A percentile compares a stretch with the other conserved stretches of the same genome.
Evolutionary conservation across 2,797 vertebrate genomes (phyloP).

Genomic region (Diplodus puntazzo): DNA sequence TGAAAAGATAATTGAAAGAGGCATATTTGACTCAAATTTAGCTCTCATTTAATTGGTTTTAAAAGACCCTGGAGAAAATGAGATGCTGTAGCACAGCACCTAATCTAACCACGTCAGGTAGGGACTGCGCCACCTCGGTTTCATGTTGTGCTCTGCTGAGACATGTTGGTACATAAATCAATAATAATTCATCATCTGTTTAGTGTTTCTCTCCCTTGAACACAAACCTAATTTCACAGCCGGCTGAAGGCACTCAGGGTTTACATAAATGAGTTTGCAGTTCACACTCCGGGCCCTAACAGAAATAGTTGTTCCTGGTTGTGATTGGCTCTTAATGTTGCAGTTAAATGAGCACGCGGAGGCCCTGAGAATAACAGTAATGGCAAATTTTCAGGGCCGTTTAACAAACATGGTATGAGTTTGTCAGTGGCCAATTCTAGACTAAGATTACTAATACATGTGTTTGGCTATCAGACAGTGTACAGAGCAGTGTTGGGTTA

Average conservation of each 20-base stretch:
- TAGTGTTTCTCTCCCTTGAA: conserved; percentile 22
- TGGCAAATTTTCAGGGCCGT: not conserved
- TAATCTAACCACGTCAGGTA: conserved; percentile 1
- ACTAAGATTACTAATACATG: not conserved
- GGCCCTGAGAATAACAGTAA: conserved; percentile 11
- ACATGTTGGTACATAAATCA: conserved; percentile 24
- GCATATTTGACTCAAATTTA: conserved; percentile 1
- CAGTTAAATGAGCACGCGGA: not conserved
- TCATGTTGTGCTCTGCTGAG: not conserved
- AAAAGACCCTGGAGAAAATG: not conserved
- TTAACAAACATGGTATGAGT: conserved; percentile 28
- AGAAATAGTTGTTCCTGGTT: not conserved
- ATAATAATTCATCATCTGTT: conserved; percentile 25
- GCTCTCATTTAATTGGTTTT: conserved; percentile 2
- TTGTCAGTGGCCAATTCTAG: not conserved
- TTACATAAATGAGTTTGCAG: conserved; percentile 27
- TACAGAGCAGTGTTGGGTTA: not conserved
- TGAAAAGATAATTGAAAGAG: not conserved
- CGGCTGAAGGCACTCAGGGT: conserved; percentile 8
- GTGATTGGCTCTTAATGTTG: not conserved
- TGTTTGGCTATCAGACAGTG: not conserved
- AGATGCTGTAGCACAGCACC: not conserved
- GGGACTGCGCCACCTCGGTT: not conserved
- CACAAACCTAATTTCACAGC: conserved; percentile 46
- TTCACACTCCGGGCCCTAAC: conserved; percentile 16